These are phyloP conservation scores for Tachyglossus aculeatus DNA, from an alignment of 2,797 vertebrate genomes.

Conservation along the genomic window DNA sequence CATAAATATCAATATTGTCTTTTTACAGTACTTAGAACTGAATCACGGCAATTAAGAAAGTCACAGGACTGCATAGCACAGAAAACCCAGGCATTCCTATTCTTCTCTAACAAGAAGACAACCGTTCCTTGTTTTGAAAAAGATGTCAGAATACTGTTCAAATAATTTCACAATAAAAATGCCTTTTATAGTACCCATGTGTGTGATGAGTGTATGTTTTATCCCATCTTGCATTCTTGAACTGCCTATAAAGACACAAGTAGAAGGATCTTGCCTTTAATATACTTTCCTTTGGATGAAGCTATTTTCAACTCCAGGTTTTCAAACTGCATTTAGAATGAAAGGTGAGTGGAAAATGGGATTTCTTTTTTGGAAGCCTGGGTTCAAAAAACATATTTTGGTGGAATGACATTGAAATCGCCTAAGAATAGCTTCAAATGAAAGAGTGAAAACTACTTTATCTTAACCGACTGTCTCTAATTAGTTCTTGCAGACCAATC, in stretches of 20 bases:
- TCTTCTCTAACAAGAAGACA: neutral
- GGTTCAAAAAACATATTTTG: constrained; percentile 23
- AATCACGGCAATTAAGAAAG: neutral
- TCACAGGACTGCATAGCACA: neutral
- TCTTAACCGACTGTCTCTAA: constrained; percentile 69
- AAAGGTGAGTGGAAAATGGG: too few species aligned
- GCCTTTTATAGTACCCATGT: neutral
- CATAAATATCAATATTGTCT: neutral
- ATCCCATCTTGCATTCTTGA: neutral
- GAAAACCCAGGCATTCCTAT: neutral
- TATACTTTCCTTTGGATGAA: neutral
- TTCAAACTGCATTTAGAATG: neutral
- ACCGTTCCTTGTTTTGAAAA: neutral
- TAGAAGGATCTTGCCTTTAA: too few species aligned
- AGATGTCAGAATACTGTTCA: neutral
- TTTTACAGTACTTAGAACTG: neutral
- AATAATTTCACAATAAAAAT: constrained; percentile 1
- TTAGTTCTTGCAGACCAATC: constrained; percentile 72
- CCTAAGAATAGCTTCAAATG: constrained; percentile 53
- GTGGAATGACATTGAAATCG: constrained; percentile 12
- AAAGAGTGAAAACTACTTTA: constrained; percentile 64
- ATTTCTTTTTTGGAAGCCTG: too few species aligned
- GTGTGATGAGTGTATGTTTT: neutral
- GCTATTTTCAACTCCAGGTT: neutral
- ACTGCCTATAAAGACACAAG: too few species aligned